Conservation (phyloP, 37 sponge, comb jelly and placozoan species). For the Halisarca cf. caerulea region DNA sequence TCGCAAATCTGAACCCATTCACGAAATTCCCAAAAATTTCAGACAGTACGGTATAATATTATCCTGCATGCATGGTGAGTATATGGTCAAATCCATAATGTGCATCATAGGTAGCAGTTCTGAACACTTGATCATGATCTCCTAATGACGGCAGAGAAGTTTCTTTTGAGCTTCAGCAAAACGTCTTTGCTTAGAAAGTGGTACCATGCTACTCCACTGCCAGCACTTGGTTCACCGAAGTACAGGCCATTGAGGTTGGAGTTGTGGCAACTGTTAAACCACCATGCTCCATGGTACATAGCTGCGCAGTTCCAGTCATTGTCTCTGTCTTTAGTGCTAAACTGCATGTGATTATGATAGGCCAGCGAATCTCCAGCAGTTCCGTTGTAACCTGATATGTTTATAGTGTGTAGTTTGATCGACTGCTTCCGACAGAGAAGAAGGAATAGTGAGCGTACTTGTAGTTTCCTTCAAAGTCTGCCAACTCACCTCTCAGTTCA, state of each 20-base stretch:
- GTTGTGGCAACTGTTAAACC: slow-evolving; percentile 13
- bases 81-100: no score
- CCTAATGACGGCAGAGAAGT: no score
- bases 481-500: slow-evolving; percentile 26
- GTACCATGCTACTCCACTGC: no score
- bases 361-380: slow-evolving; percentile 5
- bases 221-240: neutral
- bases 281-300: slow-evolving; percentile 31
- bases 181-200: no score
- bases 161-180: no score
- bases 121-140: no score
- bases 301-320: slow-evolving; percentile 38
- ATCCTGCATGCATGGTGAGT: no score
- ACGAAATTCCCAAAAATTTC: no score
- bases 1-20: no score
- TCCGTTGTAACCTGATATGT: neutral
- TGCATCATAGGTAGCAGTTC: no score
- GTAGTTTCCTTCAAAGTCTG: slow-evolving; percentile 3
- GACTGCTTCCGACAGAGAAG: slow-evolving; percentile 18
- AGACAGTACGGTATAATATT: no score
- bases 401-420: slow-evolving; percentile 20
- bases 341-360: slow-evolving; percentile 16
- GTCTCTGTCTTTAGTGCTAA: slow-evolving; percentile 30
- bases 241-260: slow-evolving; percentile 27
- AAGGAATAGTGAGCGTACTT: slow-evolving; percentile 28